phyloP scores from a whole-genome alignment of 2,888 invertebrate species.

The Andrena chrysosceles region DNA sequence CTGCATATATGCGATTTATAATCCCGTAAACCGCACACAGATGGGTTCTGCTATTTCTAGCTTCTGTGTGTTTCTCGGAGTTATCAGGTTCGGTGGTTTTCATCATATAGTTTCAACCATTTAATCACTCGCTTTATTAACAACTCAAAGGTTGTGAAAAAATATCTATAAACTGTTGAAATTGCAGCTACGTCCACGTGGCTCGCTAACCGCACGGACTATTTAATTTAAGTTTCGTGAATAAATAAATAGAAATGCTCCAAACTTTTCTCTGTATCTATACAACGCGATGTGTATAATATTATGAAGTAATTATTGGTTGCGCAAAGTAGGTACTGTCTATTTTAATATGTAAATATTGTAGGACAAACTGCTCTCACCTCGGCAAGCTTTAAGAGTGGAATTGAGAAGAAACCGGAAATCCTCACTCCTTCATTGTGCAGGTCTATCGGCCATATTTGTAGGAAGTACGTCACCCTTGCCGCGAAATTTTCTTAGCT shows the following conservation, averaged over 20 bases:
- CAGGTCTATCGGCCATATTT: background rate
- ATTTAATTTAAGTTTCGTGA: constrained; percentile 6
- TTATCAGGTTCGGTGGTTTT: constrained; percentile 70
- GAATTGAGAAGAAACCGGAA: constrained; percentile 77
- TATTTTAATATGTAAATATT: constrained; percentile 14
- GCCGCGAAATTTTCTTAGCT: constrained; percentile 23
- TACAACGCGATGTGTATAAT: background rate
- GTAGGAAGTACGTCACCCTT: constrained; percentile 1
- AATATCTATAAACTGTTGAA: background rate
- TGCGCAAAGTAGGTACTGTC: background rate
- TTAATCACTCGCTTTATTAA: background rate
- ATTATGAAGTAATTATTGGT: background rate
- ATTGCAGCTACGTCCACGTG: constrained; percentile 28
- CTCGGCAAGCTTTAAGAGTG: constrained; percentile 81
- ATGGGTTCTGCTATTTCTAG: constrained; percentile 85
- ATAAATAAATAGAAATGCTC: constrained; percentile 9
- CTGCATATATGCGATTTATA: constrained; percentile 64
- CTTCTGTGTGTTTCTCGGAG: constrained; percentile 74
- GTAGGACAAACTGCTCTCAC: constrained; percentile 73
- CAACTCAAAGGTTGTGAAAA: background rate
- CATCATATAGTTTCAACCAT: constrained; percentile 68
- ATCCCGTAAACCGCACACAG: constrained; percentile 72
- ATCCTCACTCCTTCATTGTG: background rate
- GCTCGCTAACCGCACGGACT: constrained; percentile 34
- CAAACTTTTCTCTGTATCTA: constrained; percentile 1